Base-by-base conservation (phyloP, 2,113 vertebrate species). In the Myotis lucifugus region DNA sequence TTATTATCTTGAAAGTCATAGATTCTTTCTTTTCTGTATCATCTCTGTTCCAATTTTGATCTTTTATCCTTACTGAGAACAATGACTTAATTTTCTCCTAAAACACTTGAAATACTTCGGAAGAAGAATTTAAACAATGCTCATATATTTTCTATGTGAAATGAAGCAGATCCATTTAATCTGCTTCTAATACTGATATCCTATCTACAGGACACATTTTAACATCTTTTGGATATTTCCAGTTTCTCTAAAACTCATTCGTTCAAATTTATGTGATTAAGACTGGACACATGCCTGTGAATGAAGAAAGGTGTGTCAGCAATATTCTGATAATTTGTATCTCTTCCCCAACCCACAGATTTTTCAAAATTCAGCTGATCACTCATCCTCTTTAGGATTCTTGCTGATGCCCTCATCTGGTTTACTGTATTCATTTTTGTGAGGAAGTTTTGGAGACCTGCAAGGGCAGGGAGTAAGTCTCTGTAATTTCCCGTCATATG, bases 131-230 rank as follows among this genome's bases (percentile, higher is more conserved):
- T 90, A 70, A 66, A 70, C 5, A 52, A 29, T 3, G 61, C 5
- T 72, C n/a, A 52, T 61, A 4, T 92, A 37, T 92, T 27, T 84
- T 81, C 32, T 67, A 8, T 85, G 25, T n/a, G 40, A 89, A 93
- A 76, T 88, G 77, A 92, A 92, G 46, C 3, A 85, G 74, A 76
- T 81, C 17, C 29, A 64, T 87, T 85, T 70, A 72, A 52, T 77
- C 72, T 96, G 17, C 27, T 92, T 50, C 59, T 90, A 88, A 88
- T 90, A 42, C 69, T 92, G 61, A 50, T 73, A 34, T 79, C 95
- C 37, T 14, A 70, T 48, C 23, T 69, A 37, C 5, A 93, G 25
- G 88, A 56, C 18, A 88, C 42, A n/a, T 46, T 32, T 86, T 73
- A 90, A 61, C 19, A 88, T 84, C 46, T n/a, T 17, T 77, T 95